phyloP scores from a whole-genome alignment of 2,113 vertebrate species.

The Tenrec ecaudatus region DNA sequence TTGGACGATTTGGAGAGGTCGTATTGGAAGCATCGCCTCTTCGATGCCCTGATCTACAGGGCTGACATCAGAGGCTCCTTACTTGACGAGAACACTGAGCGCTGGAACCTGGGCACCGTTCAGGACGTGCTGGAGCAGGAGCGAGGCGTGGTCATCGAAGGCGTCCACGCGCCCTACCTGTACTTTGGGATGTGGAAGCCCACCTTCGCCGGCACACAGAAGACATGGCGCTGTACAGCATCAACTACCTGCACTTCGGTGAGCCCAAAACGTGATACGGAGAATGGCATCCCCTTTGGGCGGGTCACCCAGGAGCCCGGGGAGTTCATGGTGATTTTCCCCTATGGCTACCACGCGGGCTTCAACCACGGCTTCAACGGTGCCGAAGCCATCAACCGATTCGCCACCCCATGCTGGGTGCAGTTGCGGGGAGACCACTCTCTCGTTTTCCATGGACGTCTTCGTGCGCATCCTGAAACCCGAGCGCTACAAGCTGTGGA shows the following conservation, averaged over 20 bases:
- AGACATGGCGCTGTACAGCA: no score
- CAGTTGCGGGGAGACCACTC: conserved; percentile 69
- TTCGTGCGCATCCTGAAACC: conserved; percentile 74
- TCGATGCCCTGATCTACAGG: no score
- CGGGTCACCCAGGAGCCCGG: conserved; percentile 73
- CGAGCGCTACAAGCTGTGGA: conserved; percentile 70
- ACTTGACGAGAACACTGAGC: no score
- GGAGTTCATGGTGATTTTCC: conserved; percentile 78
- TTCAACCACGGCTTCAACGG: conserved; percentile 80
- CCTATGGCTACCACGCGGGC: conserved; percentile 72
- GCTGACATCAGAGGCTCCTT: no score
- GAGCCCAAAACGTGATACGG: conserved; percentile 69
- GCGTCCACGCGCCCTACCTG: not conserved
- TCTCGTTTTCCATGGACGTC: conserved; percentile 70
- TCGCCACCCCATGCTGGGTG: conserved; percentile 73
- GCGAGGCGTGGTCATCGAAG: no score
- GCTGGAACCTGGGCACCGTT: no score
- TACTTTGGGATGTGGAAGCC: conserved; percentile 63
- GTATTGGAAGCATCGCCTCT: no score
- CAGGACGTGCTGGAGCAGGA: no score
- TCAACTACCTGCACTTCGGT: no score
- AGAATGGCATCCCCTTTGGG: conserved; percentile 55
- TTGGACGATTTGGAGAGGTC: no score
- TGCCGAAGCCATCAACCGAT: conserved; percentile 73
- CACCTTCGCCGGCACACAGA: no score